Evolutionary conservation across 1,140 invertebrate genomes (phyloP), one percentile per base, ranked within the genome.

Genomic region (Drosophila sulfurigaster): DNA sequence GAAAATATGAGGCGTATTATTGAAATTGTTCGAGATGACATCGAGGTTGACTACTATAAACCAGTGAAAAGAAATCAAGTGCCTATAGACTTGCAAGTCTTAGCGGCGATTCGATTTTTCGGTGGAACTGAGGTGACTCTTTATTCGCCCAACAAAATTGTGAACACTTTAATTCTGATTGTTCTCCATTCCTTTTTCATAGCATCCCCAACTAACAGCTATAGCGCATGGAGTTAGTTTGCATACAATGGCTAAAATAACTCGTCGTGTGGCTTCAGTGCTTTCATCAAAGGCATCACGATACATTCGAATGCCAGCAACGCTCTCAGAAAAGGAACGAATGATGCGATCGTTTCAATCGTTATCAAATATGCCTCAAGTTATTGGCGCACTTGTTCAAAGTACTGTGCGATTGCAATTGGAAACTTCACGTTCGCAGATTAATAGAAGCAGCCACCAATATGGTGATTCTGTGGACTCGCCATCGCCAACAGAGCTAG

Each of bases 231-330:
- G 85, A 3, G 74, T 91, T 6, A 80, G 72, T 15, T 15, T 86
- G 11, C 68, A 75, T 5, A 91, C 89, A 13, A 58, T 91, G 68
- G 65, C 51, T 4, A 91, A 91, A 74, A 91, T 91, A 15, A 83
- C 82, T 1, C 68, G 81, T 20, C 85, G 89, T 1, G 82, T 91
- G 15, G 89, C 89, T 28, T 71, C 80, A 2, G 89, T 82, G 5
- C 38, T 91, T 5, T 75, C 89, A 0, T 91, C 86, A 1, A 91
- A 91, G 25, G 89, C 89, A 0, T 91, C 89, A 0, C 64, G 85
- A 0, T 91, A 91, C 49, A 91, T 91, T 25, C 54, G 89, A 52
- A 91, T 91, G 89, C 89, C 89, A 0, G 82, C 85, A 5, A 87
- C 90, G 1, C 58, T 91, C 5, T 78, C 90, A 0, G 89, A 91